These are phyloP conservation scores for Plecotus auritus DNA, from an alignment of 2,113 vertebrate species.

Conservation along the genomic window DNA sequence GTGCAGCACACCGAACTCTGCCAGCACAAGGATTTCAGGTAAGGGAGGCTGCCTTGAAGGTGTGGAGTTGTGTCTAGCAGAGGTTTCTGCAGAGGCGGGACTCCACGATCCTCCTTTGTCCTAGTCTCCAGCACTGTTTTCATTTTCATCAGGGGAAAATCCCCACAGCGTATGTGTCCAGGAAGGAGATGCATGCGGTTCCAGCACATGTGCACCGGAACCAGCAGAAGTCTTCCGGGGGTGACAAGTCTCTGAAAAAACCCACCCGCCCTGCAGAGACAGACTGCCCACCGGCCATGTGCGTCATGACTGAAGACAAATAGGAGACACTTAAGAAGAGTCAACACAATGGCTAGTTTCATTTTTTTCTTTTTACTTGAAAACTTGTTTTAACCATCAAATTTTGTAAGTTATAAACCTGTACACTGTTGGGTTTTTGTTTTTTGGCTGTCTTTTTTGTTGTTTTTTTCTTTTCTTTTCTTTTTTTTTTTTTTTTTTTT, in stretches of 20 bases:
- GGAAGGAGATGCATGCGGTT: background rate
- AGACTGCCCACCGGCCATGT: accelerated
- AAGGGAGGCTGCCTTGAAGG: background rate
- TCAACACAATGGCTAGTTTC: conserved; percentile 58
- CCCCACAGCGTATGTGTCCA: background rate
- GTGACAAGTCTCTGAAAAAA: background rate
- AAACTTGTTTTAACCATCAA: conserved; percentile 86
- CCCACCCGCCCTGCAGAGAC: background rate
- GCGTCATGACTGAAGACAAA: background rate
- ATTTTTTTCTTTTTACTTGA: conserved; percentile 82
- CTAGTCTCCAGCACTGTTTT: background rate
- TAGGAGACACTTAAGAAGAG: conserved; percentile 70
- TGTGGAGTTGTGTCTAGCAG: background rate
- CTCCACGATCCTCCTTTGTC: background rate
- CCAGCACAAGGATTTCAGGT: background rate
- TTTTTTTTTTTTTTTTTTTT: background rate
- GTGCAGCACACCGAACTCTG: background rate
- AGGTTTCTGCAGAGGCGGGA: background rate
- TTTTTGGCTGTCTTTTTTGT: conserved; percentile 32
- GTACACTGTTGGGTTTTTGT: conserved; percentile 71
- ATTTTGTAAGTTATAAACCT: conserved; percentile 88
- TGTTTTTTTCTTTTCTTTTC: background rate
- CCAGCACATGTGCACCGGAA: background rate
- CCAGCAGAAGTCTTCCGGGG: background rate
- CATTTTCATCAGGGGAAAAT: background rate